Base-by-base conservation (phyloP, 2,113 vertebrate genomes). In the Corythoichthys haematopterus region DNA sequence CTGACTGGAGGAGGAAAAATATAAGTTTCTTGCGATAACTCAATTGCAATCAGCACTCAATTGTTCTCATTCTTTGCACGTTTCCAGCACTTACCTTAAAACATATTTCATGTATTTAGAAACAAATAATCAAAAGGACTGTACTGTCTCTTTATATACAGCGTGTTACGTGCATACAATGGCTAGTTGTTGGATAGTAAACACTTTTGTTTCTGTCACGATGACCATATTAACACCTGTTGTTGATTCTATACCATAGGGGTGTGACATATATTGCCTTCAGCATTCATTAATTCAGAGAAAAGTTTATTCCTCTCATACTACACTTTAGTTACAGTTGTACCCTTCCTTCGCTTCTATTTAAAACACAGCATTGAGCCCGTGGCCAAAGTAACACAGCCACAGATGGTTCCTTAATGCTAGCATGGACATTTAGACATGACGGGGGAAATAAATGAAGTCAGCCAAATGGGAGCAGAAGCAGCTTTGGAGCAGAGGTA, bases 331-430 rank as follows among this genome's bases (percentile, higher is more conserved):
- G 20, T 76, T 74, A 67, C 40, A 51, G 53, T 45, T 40, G 47
- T 68, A 81, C 65, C 52, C 73, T 68, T 76, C 71, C 59, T 76
- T 69, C 76, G 72, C 71, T 69, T 83, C 80, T 85, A 84, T 84
- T 87, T 84, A 79, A 84, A 87, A 82, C 63, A 80, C 67, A 79
- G 79, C 81, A 77, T 74, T 77, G 65, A 87, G 83, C 81, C 70
- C 68, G 66, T 58, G 59, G 69, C 80, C 72, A 55, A 58, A 72
- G 64, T 77, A 80, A 83, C 74, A 64, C 74, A 74, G 72, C 82
- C 80, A 84, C 88, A 88, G 85, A 89, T 88, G 82, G 85, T 71
- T 84, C 63, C 79, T 85, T 85, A 81, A 87, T 82, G 82, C 79
- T 76, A 81, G 62, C 68, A 66, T 81, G 80, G 80, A 60, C 82